phyloP scores from a whole-genome alignment of 2,797 vertebrate genomes.

The Microctenopoma lineatum region DNA sequence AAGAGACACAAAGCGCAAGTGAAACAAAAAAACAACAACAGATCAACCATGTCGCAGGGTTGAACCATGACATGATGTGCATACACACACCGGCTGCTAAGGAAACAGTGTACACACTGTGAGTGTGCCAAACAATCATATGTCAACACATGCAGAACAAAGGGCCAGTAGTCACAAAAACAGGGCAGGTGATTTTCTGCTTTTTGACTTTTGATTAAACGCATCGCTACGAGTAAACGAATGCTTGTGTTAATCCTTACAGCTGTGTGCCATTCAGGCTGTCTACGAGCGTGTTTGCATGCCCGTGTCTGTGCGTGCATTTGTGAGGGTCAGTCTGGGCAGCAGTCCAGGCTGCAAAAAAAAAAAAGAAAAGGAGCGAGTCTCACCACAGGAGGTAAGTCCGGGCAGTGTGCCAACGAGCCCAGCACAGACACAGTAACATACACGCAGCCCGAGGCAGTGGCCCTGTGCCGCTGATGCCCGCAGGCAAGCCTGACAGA shows the following conservation, averaged over 20 bases:
- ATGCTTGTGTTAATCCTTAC: slow-evolving; percentile 22
- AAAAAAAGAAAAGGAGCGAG: slow-evolving; percentile 66
- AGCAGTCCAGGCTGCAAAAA: slow-evolving; percentile 68
- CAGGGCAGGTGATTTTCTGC: slow-evolving; percentile 16
- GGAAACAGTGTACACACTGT: slow-evolving; percentile 2
- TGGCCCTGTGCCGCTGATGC: slow-evolving; percentile 66
- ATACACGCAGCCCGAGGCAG: slow-evolving; percentile 53
- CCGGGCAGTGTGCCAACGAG: slow-evolving; percentile 70
- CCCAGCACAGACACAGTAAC: slow-evolving; percentile 14
- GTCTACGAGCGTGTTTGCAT: slow-evolving; percentile 30
- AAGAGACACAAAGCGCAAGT: too few relatives aligned
- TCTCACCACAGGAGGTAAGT: slow-evolving; percentile 74
- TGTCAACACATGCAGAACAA: neutral
- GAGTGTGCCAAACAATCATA: neutral
- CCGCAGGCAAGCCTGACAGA: slow-evolving; percentile 68
- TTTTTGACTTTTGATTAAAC: slow-evolving; percentile 10
- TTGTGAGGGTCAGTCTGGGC: slow-evolving; percentile 70
- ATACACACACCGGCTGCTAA: slow-evolving; percentile 34
- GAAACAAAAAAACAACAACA: too few relatives aligned
- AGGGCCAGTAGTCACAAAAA: neutral
- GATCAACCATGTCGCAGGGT: too few relatives aligned
- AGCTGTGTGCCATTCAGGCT: slow-evolving; percentile 35
- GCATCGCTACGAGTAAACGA: slow-evolving; percentile 2
- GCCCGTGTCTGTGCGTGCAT: slow-evolving; percentile 25
- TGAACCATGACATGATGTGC: neutral